Conservation (phyloP, 2,113 vertebrate species). For the Hemicordylus capensis region DNA sequence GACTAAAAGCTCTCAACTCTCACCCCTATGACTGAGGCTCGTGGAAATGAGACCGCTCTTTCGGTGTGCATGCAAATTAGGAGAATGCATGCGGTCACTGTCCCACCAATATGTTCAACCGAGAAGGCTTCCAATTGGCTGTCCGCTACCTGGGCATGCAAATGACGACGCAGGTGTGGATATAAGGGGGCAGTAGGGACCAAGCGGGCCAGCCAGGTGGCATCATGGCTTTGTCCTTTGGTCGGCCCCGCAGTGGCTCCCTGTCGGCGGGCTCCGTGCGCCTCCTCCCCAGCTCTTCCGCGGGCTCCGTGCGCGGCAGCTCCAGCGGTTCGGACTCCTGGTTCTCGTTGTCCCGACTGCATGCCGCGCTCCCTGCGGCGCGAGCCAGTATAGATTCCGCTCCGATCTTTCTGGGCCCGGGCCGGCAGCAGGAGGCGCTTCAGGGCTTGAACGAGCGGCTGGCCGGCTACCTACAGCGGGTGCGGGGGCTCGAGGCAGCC, state of each 20-base stretch:
- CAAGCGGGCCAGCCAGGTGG: too few relatives aligned
- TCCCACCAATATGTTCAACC: background rate
- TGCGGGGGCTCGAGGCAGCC: constrained; percentile 78
- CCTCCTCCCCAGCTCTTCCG: background rate
- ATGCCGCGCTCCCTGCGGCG: constrained; percentile 67
- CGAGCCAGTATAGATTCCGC: constrained; percentile 61
- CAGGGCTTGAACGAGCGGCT: constrained; percentile 84
- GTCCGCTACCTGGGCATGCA: constrained; percentile 25
- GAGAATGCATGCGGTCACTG: background rate
- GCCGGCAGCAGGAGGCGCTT: constrained; percentile 80
- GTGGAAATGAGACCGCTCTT: background rate
- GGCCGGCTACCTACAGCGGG: constrained; percentile 78
- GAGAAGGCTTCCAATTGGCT: background rate
- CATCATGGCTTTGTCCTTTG: background rate
- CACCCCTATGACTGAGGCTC: too few relatives aligned
- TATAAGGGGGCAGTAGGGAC: background rate
- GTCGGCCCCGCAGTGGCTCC: background rate
- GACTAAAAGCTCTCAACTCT: too few relatives aligned
- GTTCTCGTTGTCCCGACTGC: constrained; percentile 60
- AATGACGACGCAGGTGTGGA: background rate
- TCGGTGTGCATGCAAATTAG: background rate
- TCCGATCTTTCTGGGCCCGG: constrained; percentile 66
- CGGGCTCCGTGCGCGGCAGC: constrained; percentile 57
- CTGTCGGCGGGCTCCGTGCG: background rate
- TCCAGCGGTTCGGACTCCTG: constrained; percentile 68